These are phyloP conservation scores for Anguilla rostrata DNA, from an alignment of 2,113 vertebrate genomes.

Conservation along the genomic window DNA sequence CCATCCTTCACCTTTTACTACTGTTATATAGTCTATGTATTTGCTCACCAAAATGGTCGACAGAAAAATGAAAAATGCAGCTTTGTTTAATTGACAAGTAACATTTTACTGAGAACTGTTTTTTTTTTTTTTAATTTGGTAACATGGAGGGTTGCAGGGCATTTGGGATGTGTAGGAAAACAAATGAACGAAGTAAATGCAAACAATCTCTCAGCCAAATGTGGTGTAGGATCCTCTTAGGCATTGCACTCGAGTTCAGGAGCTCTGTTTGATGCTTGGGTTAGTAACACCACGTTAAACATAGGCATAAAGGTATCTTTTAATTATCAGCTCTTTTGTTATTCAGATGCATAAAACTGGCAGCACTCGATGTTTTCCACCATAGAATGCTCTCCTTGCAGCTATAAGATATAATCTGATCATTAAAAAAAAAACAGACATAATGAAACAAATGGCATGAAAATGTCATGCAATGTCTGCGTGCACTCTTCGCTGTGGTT, in stretches of 20 bases:
- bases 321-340: background rate
- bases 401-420: background rate
- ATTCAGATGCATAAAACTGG: background rate
- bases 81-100: too few species aligned
- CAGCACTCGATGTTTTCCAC: background rate
- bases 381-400: background rate
- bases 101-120: too few species aligned
- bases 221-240: background rate
- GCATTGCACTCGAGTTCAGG: background rate
- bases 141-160: too few species aligned
- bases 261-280: background rate
- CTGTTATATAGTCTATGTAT: background rate
- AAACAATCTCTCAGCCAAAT: too few species aligned
- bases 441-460: background rate
- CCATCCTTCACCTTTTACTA: background rate
- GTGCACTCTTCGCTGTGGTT: conserved; percentile 2
- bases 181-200: too few species aligned
- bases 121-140: too few species aligned
- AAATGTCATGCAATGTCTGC: conserved; percentile 13
- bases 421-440: background rate
- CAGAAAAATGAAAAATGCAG: background rate
- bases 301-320: background rate
- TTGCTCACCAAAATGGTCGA: background rate
- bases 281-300: background rate
- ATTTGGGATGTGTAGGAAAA: too few species aligned